phyloP scores from a whole-genome alignment of 2,797 vertebrate species.

The Micropoecilia bifurca region DNA sequence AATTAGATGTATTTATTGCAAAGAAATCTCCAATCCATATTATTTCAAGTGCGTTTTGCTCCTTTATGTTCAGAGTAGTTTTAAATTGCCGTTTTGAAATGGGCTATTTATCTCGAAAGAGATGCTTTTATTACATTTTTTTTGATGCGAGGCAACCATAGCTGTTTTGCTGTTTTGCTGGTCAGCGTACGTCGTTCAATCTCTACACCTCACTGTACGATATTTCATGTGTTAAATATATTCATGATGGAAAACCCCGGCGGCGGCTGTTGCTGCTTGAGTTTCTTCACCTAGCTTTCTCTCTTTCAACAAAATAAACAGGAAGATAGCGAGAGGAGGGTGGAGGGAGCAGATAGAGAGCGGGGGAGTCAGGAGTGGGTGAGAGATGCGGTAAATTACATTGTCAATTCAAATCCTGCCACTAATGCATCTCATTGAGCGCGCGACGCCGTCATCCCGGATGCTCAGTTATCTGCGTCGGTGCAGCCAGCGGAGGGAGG shows the following conservation, averaged over 20 bases:
- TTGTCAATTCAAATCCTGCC: slow-evolving; percentile 90
- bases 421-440: slow-evolving; percentile 94
- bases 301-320: slow-evolving; percentile 86
- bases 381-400: slow-evolving; percentile 91
- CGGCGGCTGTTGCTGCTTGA: slow-evolving; percentile 34
- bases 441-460: slow-evolving; percentile 80
- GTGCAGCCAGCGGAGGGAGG: slow-evolving; percentile 82
- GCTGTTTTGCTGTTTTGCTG: slow-evolving; percentile 47
- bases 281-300: slow-evolving; percentile 71
- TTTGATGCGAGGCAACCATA: slow-evolving; percentile 19
- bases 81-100: slow-evolving; percentile 24
- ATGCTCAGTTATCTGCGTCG: slow-evolving; percentile 90
- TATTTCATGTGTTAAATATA: slow-evolving; percentile 78
- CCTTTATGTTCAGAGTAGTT: slow-evolving; percentile 1
- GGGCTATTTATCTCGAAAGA: not conserved
- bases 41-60: not conserved
- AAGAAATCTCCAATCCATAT: not conserved
- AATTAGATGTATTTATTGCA: not conserved
- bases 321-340: slow-evolving; percentile 71
- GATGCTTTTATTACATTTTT: slow-evolving; percentile 23
- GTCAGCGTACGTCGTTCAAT: slow-evolving; percentile 42
- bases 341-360: slow-evolving; percentile 67
- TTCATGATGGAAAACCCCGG: slow-evolving; percentile 75
- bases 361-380: slow-evolving; percentile 42
- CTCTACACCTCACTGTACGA: slow-evolving; percentile 29